A percentile compares a stretch with the other conserved stretches of the same genome.
Evolutionary conservation across 2,113 vertebrate species (phyloP).

Genomic region (Atlantisia rogersi): DNA sequence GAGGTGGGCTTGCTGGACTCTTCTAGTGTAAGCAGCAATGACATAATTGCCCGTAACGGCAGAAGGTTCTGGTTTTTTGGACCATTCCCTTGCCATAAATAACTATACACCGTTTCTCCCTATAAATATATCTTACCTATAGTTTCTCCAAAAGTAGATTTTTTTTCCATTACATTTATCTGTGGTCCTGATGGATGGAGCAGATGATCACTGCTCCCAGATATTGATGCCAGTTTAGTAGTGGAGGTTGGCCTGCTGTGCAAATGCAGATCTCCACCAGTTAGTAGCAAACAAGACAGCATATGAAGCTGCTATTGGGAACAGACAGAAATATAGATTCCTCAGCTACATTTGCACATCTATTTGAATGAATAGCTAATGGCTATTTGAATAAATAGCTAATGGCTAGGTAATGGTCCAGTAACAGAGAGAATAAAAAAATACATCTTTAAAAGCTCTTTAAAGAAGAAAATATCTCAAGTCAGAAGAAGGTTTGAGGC

Average conservation of each 20-base stretch:
- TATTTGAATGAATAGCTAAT: conserved; percentile 6
- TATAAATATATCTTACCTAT: not conserved
- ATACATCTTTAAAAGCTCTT: not conserved
- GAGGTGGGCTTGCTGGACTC: not conserved
- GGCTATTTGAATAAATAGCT: conserved; percentile 10
- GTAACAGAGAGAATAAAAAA: conserved; percentile 22
- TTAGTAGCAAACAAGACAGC: not conserved
- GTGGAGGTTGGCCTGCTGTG: not conserved
- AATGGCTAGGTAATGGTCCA: not conserved
- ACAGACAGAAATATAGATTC: not conserved
- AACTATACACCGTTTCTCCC: not conserved
- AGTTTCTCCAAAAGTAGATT: not conserved
- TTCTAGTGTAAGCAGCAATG: not conserved
- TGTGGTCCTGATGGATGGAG: not conserved
- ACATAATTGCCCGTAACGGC: not conserved
- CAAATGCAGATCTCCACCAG: not conserved
- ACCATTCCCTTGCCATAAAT: not conserved
- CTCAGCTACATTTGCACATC: not conserved
- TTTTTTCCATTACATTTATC: not conserved
- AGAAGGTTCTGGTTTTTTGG: not conserved
- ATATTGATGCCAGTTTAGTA: not conserved
- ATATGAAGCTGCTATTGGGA: not conserved
- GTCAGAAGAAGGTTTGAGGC: not conserved
- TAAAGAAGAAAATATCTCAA: not conserved
- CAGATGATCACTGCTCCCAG: not conserved